Conservation (phyloP, 64 coral and sea anemone genomes). For the Porites lutea region DNA sequence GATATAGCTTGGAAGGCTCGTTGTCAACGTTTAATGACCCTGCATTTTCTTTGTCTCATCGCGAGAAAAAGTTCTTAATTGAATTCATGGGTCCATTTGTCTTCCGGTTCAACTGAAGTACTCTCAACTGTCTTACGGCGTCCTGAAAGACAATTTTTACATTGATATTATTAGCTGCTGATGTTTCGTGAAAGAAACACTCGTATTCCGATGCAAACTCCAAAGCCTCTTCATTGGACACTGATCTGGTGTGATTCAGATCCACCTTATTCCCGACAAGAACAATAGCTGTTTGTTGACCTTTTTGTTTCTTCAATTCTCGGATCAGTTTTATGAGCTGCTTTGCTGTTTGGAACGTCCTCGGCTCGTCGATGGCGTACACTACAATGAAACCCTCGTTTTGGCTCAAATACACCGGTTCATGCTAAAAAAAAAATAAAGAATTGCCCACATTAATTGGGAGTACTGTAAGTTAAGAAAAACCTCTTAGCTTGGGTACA, state of each 20-base stretch:
- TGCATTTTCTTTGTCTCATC: not conserved
- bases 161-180: constrained; percentile 84
- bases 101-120: constrained; percentile 67
- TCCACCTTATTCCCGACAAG: constrained; percentile 93
- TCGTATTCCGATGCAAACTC: constrained; percentile 88
- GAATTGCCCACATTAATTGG: not conserved
- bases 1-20: too few species aligned
- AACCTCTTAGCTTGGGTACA: too few species aligned
- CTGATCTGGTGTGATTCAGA: constrained; percentile 75
- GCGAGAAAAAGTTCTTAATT: constrained; percentile 79
- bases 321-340: constrained; percentile 89
- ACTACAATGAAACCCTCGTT: constrained; percentile 93
- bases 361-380: constrained; percentile 79
- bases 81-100: constrained; percentile 83
- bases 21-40: not conserved
- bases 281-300: constrained; percentile 61
- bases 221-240: constrained; percentile 65
- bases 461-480: not conserved
- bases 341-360: constrained; percentile 86
- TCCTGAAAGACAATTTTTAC: constrained; percentile 88
- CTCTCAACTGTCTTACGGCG: constrained; percentile 70
- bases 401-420: constrained; percentile 86
- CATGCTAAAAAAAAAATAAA: constrained; percentile 53
- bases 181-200: constrained; percentile 85
- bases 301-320: constrained; percentile 90